Evolutionary conservation across 1,140 invertebrate genomes (phyloP), one percentile per base, ranked within the genome.

Genomic region (Cherax destructor): DNA sequence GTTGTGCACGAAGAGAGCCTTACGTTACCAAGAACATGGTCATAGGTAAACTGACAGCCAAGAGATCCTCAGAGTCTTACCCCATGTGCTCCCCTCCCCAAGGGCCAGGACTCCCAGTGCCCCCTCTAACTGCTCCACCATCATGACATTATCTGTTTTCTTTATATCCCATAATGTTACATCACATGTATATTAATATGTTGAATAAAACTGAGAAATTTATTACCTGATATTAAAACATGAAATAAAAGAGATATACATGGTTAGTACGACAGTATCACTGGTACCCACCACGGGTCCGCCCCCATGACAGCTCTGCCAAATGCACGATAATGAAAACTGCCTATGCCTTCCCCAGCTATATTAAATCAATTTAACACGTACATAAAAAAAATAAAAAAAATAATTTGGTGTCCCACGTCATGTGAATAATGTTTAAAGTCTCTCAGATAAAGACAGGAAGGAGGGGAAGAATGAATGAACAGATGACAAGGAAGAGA

Each of bases 11-110:
- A 21, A 49, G 18, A 18, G 52, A 41, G 50, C 10, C n/a, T 50
- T 24, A 76, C 24, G 65, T 49, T 86, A 52, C 65, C 83, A 52
- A 69, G 83, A 86, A 86, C 83, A 86, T 61, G 83, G 83, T 86
- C 83, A 86, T 76, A 86, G 83, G 69, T 86, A 86, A 69, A 86
- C 83, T 86, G 83, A 86, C 83, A 86, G 65, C 4, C 81, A 69
- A 72, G 81, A 69, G 81, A 56, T 84, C 65, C 59, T 65, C 30
- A 41, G 30, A 41, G 30, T 47, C 47, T 61, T 30, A 47, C 61
- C 83, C 56, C 59, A 72, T 41, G 7, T 16, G 5, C 47, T 50
- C 77, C 77, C 50, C 77, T 47, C 50, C 49, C 77, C 47, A 49
- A 13, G 6, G 52, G 6, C 9, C 30, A 41, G 4, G 30, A 69